Evolutionary conservation across 2,797 vertebrate species (phyloP), one percentile per base, ranked within the genome.

Genomic region (Anas flavirostris): DNA sequence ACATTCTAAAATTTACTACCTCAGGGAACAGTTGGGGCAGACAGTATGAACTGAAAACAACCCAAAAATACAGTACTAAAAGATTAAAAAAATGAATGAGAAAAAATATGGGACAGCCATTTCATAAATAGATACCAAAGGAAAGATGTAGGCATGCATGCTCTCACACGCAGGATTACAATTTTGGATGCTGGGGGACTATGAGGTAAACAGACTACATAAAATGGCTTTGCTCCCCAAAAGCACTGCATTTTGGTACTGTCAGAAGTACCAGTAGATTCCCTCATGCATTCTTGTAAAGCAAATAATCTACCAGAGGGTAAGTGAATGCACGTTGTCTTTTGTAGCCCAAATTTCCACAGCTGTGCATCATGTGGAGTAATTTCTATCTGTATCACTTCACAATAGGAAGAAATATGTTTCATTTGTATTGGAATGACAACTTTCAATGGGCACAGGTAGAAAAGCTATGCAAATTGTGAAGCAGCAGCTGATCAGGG

Each of bases 151-250:
- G 19, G 9, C 4, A 9, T 67, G 41, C 22, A 44, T 37, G 19
- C 29, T 78, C 8, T 50, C 28, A 44, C 11, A 37, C 48, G 28
- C 56, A 39, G 52, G 33, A 18, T 22, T 56, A 26, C 16, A 37
- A 11, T 39, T 25, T 15, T 1, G 7, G 50, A 39, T 0, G 0
- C 56, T 22, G 35, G 26, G 18, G 16, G 23, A 10, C 0, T 1
- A 15, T 78, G 18, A 67, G 17, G 10, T 52, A 35, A 73, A 78
- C 26, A 43, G 26, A 48, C 39, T 16, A 28, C 23, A 35, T 6
- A 11, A 64, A 39, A 16, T n/a, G 56, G 26, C 48, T 50, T 26
- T 55, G 62, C 48, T 69, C 35, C 31, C 35, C 37, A 23, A 46
- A 35, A 41, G 39, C 12, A 17, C 22, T 75, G 31, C 25, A 31